A percentile compares a stretch with the other conserved stretches of the same genome.
Conservation (phyloP, 1,140 invertebrate genomes). For the Drosophila pallidifrons region DNA sequence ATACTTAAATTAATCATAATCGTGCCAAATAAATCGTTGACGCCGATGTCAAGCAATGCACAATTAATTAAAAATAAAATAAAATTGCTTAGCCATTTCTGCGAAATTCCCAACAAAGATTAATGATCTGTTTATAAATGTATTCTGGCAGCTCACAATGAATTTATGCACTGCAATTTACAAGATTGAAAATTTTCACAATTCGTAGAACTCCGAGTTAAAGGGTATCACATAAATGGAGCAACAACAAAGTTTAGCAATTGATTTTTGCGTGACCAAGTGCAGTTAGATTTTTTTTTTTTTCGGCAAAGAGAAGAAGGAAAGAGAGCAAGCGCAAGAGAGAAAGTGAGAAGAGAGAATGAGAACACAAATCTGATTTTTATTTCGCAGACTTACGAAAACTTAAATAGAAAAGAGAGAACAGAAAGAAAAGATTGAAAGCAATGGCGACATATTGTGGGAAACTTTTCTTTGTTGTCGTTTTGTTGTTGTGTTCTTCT, state of each 20-base stretch:
- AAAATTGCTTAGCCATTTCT: too few species aligned
- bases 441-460: background rate
- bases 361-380: background rate
- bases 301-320: constrained; percentile 3
- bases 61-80: background rate
- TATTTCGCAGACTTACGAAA: constrained; percentile 6
- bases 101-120: background rate
- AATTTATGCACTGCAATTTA: background rate
- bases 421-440: background rate
- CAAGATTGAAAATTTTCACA: too few species aligned
- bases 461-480: constrained; percentile 19
- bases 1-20: too few species aligned
- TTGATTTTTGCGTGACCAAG: constrained; percentile 39
- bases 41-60: background rate
- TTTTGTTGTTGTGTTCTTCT: constrained; percentile 32
- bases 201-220: background rate
- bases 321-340: background rate
- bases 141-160: background rate
- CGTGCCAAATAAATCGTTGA: too few species aligned
- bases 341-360: background rate
- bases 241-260: background rate
- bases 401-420: background rate
- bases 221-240: constrained; percentile 7
- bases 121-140: background rate
- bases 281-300: constrained; percentile 2